Evolutionary conservation across 2,888 invertebrate species (phyloP).

Genomic region (Odontocolon sp.): DNA sequence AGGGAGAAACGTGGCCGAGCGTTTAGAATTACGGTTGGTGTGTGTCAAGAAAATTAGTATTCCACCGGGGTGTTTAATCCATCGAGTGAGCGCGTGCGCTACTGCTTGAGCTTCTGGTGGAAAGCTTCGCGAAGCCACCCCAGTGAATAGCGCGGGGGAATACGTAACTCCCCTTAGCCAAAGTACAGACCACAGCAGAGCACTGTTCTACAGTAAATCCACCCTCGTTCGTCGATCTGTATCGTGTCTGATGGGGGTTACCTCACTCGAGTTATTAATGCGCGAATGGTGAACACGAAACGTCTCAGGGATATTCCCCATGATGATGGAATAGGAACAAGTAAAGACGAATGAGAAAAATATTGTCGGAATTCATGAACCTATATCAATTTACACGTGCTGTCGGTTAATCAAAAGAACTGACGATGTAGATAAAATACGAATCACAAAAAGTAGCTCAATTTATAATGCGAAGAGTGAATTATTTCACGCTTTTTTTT

Average conservation of each 20-base stretch:
- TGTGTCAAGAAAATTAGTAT: slow-evolving; percentile 68
- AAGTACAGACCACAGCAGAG: background rate
- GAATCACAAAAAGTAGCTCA: no score
- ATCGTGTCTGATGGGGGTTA: background rate
- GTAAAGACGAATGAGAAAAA: no score
- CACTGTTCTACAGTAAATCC: background rate
- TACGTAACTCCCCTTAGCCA: background rate
- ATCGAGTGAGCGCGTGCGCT: background rate
- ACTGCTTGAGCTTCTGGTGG: background rate
- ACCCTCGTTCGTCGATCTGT: slow-evolving; percentile 5
- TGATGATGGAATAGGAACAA: no score
- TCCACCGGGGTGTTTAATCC: slow-evolving; percentile 56
- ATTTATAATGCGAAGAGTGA: background rate
- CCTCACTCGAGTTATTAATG: background rate
- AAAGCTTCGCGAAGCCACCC: slow-evolving; percentile 32
- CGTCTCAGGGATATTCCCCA: background rate
- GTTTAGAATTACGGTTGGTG: slow-evolving; percentile 59
- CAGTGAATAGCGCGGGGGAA: slow-evolving; percentile 35
- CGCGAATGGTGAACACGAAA: background rate
- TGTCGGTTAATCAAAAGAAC: no score
- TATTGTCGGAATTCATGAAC: no score
- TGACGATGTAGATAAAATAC: no score
- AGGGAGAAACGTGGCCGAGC: slow-evolving; percentile 15
- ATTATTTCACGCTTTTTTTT: no score
- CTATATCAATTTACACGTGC: no score